Percentiles rank a stretch among this genome's conserved stretches.
phyloP scores from a whole-genome alignment of 1,140 invertebrate genomes.

The Agrilus planipennis region DNA sequence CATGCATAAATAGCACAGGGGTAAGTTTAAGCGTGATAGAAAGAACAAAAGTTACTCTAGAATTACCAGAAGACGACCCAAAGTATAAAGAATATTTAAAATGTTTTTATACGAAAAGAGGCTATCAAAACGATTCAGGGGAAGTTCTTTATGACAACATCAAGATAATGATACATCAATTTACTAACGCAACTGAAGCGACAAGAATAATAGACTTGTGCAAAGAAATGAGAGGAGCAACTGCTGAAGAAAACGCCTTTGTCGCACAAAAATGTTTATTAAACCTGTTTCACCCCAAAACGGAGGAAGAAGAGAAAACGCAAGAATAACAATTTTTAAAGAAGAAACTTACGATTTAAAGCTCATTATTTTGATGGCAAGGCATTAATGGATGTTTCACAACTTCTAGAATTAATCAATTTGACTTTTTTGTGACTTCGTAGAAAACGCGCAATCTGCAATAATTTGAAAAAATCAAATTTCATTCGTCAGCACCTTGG shows the following conservation, averaged over 20 bases:
- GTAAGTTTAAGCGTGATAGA: slow-evolving; percentile 12
- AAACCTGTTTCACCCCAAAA: neutral
- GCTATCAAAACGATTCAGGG: slow-evolving; percentile 15
- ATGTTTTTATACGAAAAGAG: slow-evolving; percentile 23
- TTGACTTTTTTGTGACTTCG: no score
- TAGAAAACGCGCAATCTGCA: no score
- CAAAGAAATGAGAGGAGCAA: neutral
- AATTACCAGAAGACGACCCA: slow-evolving; percentile 8
- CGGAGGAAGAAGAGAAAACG: neutral
- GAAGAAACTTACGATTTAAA: no score
- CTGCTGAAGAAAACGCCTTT: neutral
- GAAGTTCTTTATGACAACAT: slow-evolving; percentile 14
- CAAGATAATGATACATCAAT: slow-evolving; percentile 4
- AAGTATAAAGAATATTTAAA: slow-evolving; percentile 19
- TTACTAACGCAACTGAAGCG: neutral
- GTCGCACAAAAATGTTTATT: neutral
- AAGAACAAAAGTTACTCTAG: slow-evolving; percentile 1
- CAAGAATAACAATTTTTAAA: neutral
- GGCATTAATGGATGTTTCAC: no score
- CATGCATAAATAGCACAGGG: slow-evolving; percentile 14
- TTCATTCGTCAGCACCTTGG: no score
- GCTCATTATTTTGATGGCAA: no score
- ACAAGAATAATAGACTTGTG: neutral
- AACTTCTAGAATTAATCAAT: no score
- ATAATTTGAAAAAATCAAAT: no score